A percentile compares a stretch with the other conserved stretches of the same genome.
phyloP scores from a whole-genome alignment of 1,140 invertebrate genomes.

The Tribolium madens region DNA sequence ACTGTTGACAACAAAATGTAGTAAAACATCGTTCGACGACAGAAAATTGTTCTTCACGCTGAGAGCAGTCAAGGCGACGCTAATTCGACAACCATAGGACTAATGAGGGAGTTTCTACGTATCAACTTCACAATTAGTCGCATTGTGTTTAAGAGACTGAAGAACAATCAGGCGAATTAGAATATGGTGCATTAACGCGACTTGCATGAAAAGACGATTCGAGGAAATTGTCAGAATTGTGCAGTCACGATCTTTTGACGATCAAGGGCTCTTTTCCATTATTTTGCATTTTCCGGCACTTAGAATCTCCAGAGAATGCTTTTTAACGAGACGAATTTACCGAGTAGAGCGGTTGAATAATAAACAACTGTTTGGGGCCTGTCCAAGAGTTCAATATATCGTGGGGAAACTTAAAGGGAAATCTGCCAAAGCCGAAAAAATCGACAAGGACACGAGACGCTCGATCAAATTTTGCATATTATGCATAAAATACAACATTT shows the following conservation, averaged over 20 bases:
- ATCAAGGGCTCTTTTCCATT: not conserved
- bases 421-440: not conserved
- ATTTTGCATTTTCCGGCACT: not conserved
- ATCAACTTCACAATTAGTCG: slow-evolving; percentile 16
- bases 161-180: not conserved
- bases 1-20: slow-evolving; percentile 19
- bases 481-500: not conserved
- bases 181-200: slow-evolving; percentile 10
- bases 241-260: not conserved
- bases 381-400: not conserved
- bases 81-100: slow-evolving; percentile 13
- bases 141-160: not conserved
- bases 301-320: too few species aligned
- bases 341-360: not conserved
- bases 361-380: not conserved
- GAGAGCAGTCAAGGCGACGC: not conserved
- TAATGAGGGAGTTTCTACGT: slow-evolving; percentile 35
- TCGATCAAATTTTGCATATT: not conserved
- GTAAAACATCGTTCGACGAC: slow-evolving; percentile 27
- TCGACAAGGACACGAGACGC: not conserved
- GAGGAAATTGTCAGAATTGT: slow-evolving; percentile 9
- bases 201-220: slow-evolving; percentile 8
- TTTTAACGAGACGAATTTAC: not conserved
- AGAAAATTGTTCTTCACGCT: slow-evolving; percentile 6
- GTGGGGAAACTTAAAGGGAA: not conserved